Base-by-base conservation (phyloP, 53 echinoderm and acorn worm genomes). In the Temnopleurus reevesii region DNA sequence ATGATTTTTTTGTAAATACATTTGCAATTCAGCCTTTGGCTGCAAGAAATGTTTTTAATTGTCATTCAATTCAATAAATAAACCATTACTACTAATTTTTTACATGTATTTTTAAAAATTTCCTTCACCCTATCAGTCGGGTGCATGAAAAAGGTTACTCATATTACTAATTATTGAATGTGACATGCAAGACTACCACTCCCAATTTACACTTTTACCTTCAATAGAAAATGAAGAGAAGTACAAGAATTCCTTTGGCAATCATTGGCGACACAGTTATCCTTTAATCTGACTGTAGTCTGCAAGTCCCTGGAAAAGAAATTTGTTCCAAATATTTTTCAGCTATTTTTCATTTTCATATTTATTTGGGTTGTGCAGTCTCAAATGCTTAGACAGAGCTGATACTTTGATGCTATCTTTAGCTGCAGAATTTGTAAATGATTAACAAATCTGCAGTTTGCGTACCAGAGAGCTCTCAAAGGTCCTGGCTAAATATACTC, bases 401-500 rank as follows among this genome's bases (percentile, higher is more conserved):
- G 63, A 61, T 38, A 60, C 61, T 17, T 15, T 41, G 44, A 31
- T 65, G 65, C 65, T 87, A 87, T 87, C 71, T 87, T 87, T 87
- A 66, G 65, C 88, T 47, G 65, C 71, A 66, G 71, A 66, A 66
- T 66, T 86, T 65, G 88, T 66, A 34, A 87, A 87, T 87, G 88
- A 87, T 87, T 87, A 66, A 87, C 83, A 60, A 86, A 86, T 60
- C 63, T 60, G 59, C 61, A 29, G 86, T 46, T 13, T 86, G 61
- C 86, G 25, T 60, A 60, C 61, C 45, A 61, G 59, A 46, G 23
- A 3, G 59, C 86, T 19, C 86, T 86, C 46, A 38, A 44, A 60
- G 86, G 26, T 60, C 38, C 58, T 8, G 18, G 86, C 59, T 86
- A 60, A 45, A 86, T 25, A 59, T 86, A 86, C 55, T 21, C 80